phyloP scores from a whole-genome alignment of 2,113 vertebrate genomes.

The Trinectes maculatus region DNA sequence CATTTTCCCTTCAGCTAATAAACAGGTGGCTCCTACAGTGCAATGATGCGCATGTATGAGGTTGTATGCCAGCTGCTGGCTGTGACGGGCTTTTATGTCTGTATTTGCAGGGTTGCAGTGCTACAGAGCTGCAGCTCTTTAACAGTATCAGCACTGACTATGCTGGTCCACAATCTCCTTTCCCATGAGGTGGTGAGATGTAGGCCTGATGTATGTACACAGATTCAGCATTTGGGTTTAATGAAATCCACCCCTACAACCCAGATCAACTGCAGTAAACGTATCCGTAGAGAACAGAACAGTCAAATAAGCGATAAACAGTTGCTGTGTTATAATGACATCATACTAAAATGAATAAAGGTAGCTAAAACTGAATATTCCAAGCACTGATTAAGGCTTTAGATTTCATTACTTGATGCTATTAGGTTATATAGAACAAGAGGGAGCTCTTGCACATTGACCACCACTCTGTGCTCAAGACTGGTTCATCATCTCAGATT shows the following conservation, averaged over 20 bases:
- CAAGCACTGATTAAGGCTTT: constrained; percentile 74
- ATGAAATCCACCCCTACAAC: constrained; percentile 18
- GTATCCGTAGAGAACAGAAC: constrained; percentile 39
- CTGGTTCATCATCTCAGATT: constrained; percentile 31
- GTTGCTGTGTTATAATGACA: constrained; percentile 58
- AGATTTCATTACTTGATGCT: constrained; percentile 64
- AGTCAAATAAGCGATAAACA: constrained; percentile 46
- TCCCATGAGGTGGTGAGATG: constrained; percentile 22
- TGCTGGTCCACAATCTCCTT: constrained; percentile 33
- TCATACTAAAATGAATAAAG: constrained; percentile 63
- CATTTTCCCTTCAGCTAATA: constrained; percentile 49
- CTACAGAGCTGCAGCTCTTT: constrained; percentile 54
- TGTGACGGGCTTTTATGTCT: constrained; percentile 49
- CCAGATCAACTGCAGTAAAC: constrained; percentile 33
- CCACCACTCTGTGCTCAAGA: constrained; percentile 34
- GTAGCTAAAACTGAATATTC: constrained; percentile 60
- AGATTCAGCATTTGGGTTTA: constrained; percentile 26
- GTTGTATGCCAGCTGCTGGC: constrained; percentile 46
- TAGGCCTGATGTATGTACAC: constrained; percentile 28
- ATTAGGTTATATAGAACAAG: constrained; percentile 49
- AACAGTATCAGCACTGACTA: constrained; percentile 43
- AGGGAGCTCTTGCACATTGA: constrained; percentile 33
- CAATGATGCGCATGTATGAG: constrained; percentile 54
- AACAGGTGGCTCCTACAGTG: constrained; percentile 64
- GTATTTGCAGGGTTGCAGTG: constrained; percentile 46